phyloP scores from a whole-genome alignment of 2,888 invertebrate genomes.

The Acleris literana region DNA sequence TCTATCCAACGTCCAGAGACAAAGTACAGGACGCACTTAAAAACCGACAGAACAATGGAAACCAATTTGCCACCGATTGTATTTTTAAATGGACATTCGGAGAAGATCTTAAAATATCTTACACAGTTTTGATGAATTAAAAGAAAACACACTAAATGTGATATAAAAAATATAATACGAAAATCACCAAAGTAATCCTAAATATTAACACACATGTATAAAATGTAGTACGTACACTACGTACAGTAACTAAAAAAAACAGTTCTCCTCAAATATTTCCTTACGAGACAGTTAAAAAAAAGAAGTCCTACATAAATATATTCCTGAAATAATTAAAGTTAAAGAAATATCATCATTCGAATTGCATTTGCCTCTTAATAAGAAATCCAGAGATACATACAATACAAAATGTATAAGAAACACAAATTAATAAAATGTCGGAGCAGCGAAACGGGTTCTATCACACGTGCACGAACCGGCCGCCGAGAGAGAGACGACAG shows the following conservation, averaged over 20 bases:
- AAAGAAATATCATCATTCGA: background rate
- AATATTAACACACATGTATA: too few relatives aligned
- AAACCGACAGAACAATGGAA: slow-evolving; percentile 72
- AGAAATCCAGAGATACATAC: slow-evolving; percentile 27
- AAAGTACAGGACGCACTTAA: slow-evolving; percentile 57
- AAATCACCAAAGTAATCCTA: too few relatives aligned
- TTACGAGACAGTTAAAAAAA: too few relatives aligned
- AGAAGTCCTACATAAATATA: too few relatives aligned
- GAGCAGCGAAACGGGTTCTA: slow-evolving; percentile 74
- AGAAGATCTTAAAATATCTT: slow-evolving; percentile 40
- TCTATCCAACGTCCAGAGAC: slow-evolving; percentile 44
- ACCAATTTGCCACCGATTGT: slow-evolving; percentile 80
- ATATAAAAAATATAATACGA: background rate
- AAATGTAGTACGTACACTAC: too few relatives aligned
- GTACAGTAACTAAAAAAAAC: too few relatives aligned
- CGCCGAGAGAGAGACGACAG: slow-evolving; percentile 54
- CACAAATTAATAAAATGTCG: slow-evolving; percentile 82
- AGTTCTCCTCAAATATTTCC: too few relatives aligned
- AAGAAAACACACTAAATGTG: background rate
- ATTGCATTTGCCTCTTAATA: slow-evolving; percentile 15
- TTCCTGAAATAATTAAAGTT: too few relatives aligned
- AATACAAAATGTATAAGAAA: slow-evolving; percentile 61
- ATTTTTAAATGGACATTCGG: slow-evolving; percentile 62
- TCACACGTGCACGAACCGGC: slow-evolving; percentile 78
- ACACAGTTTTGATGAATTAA: background rate